phyloP scores from a whole-genome alignment of 2,113 vertebrate genomes.

The Pituophis catenifer region DNA sequence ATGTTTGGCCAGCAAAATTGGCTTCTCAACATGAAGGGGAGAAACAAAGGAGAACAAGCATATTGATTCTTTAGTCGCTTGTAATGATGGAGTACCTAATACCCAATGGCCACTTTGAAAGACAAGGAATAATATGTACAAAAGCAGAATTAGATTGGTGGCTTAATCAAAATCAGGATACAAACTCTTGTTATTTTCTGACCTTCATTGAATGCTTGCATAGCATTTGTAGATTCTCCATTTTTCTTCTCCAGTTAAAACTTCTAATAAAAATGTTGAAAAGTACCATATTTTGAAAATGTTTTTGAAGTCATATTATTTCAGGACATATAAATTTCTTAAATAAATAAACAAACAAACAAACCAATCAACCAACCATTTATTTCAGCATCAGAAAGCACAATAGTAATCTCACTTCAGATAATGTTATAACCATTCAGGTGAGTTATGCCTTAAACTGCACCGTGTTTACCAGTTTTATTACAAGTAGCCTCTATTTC shows the following conservation, averaged over 20 bases:
- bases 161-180: background rate
- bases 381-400: slow-evolving; percentile 19
- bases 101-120: background rate
- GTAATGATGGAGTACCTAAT: background rate
- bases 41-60: background rate
- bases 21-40: background rate
- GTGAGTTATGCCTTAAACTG: slow-evolving; percentile 39
- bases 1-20: background rate
- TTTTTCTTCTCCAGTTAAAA: background rate
- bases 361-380: background rate
- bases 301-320: background rate
- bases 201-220: background rate
- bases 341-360: background rate
- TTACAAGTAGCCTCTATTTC: slow-evolving; percentile 42
- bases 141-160: background rate
- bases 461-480: slow-evolving; percentile 46
- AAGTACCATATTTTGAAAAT: background rate
- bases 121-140: background rate
- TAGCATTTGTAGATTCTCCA: background rate
- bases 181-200: background rate
- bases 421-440: slow-evolving; percentile 24
- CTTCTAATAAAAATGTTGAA: background rate
- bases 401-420: background rate
- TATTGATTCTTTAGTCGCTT: background rate
- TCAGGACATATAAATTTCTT: background rate